Conservation (phyloP, 2,113 vertebrate genomes). For the Pionites leucogaster region DNA sequence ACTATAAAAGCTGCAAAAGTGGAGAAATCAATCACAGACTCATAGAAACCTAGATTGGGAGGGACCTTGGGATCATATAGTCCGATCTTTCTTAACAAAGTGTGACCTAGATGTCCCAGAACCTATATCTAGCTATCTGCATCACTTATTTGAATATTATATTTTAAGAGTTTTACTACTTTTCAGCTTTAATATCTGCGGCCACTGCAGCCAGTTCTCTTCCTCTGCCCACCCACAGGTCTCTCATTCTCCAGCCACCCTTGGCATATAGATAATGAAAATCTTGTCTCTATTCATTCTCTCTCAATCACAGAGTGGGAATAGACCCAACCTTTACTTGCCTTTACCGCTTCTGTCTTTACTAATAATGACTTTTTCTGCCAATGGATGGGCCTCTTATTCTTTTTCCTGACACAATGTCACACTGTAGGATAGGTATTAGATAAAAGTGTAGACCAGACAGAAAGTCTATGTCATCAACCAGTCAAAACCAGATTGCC, state of each 20-base stretch:
- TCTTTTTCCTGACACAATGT: fast-evolving
- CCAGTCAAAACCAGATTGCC: neutral
- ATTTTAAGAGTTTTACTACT: neutral
- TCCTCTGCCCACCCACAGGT: neutral
- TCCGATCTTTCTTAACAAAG: neutral
- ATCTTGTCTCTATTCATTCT: neutral
- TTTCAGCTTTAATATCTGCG: neutral
- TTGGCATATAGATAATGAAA: neutral
- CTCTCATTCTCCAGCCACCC: fast-evolving
- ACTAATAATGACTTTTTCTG: neutral
- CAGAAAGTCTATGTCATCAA: neutral
- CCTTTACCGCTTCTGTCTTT: neutral
- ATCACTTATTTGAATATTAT: neutral
- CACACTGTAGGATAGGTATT: neutral
- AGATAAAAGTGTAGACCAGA: neutral
- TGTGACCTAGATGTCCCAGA: neutral
- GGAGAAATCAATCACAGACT: neutral
- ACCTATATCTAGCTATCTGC: fast-evolving
- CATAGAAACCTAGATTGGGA: neutral
- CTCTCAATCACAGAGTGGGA: fast-evolving
- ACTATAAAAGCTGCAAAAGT: neutral
- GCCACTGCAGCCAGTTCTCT: neutral
- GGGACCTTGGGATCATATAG: neutral
- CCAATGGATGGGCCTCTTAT: neutral
- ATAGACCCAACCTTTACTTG: neutral